These are phyloP conservation scores for Papilio gigon DNA, from an alignment of 2,888 invertebrate genomes.

Conservation along the genomic window DNA sequence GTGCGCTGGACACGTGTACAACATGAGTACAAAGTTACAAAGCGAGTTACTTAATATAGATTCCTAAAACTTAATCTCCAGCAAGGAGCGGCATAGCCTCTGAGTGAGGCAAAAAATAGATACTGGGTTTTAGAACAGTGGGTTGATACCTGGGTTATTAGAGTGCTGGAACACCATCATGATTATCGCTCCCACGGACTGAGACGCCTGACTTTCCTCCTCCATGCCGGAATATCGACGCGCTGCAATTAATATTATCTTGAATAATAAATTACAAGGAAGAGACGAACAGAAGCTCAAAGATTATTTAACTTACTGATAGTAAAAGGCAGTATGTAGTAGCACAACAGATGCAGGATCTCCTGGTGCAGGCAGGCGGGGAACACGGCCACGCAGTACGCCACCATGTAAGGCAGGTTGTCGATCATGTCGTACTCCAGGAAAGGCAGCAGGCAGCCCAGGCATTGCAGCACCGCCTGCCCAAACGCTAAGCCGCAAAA, in stretches of 20 bases:
- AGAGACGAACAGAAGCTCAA: no score
- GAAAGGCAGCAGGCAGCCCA: constrained; percentile 97
- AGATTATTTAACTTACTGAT: constrained; percentile 86
- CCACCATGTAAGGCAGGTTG: constrained; percentile 96
- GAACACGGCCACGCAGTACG: constrained; percentile 96
- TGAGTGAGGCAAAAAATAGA: no score
- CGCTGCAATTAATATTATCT: constrained; percentile 75
- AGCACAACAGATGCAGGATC: constrained; percentile 96
- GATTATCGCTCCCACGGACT: constrained; percentile 94
- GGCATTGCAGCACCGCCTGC: constrained; percentile 94
- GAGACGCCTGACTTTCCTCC: constrained; percentile 90
- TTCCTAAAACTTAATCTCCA: no score
- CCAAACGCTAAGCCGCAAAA: constrained; percentile 92
- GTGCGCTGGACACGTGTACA: constrained; percentile 84
- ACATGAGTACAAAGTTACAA: no score
- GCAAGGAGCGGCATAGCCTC: no score
- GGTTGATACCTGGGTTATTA: constrained; percentile 88
- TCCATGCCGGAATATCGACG: constrained; percentile 87
- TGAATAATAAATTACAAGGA: no score
- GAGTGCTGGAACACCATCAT: constrained; percentile 99
- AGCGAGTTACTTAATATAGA: no score
- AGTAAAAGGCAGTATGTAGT: constrained; percentile 97
- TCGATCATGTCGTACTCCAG: constrained; percentile 98
- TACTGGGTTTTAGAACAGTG: neutral
- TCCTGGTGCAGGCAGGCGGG: constrained; percentile 96